Conservation (phyloP, 2,888 invertebrate genomes). For the Lumbricus terrestris region DNA sequence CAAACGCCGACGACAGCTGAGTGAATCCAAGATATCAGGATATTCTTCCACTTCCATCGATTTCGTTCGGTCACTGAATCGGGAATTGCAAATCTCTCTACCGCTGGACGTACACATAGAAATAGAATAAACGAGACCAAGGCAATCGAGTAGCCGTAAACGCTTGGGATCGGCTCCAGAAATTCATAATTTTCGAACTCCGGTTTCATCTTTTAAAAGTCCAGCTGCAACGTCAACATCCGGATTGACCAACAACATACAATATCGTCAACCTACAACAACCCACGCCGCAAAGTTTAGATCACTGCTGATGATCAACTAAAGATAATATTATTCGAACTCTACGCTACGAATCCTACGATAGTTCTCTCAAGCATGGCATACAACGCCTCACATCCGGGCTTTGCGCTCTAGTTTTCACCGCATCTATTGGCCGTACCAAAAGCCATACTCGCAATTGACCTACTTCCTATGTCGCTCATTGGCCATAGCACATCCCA, state of each 20-base stretch:
- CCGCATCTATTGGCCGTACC: background rate
- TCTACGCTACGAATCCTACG: background rate
- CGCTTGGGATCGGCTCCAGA: background rate
- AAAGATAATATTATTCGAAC: background rate
- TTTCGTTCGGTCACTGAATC: background rate
- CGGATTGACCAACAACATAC: background rate
- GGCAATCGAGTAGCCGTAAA: conserved; percentile 4
- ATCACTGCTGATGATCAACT: background rate
- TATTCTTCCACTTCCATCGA: conserved; percentile 4
- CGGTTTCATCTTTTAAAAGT: background rate
- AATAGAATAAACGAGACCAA: background rate
- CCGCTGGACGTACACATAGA: background rate
- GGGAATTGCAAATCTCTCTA: background rate
- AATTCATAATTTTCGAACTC: background rate
- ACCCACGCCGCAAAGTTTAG: background rate
- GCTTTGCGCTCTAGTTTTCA: background rate
- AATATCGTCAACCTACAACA: background rate
- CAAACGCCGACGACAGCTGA: background rate
- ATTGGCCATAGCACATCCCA: background rate
- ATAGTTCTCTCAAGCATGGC: background rate
- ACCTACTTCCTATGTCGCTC: background rate
- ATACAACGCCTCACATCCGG: background rate
- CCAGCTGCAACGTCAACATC: background rate
- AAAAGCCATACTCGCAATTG: background rate
- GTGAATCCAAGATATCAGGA: background rate